These are phyloP conservation scores for Aphis gossypii DNA, from an alignment of 1,140 invertebrate species.

Conservation along the genomic window DNA sequence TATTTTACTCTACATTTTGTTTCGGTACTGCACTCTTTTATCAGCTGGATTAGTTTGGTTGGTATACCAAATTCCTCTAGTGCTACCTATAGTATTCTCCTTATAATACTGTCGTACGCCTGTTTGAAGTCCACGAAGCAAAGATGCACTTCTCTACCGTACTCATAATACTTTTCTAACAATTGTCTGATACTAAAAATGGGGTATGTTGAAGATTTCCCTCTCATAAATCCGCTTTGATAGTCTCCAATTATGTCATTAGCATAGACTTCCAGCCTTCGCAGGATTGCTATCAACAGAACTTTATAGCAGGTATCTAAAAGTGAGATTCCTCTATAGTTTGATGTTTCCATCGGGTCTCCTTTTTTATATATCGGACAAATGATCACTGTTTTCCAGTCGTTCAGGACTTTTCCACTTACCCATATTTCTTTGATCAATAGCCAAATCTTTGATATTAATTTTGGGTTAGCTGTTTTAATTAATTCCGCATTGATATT, in stretches of 20 bases:
- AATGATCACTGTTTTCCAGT: too few relatives aligned
- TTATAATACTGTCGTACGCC: too few relatives aligned
- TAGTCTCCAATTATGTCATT: neutral
- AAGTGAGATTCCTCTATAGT: slow-evolving; percentile 62
- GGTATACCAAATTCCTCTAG: too few relatives aligned
- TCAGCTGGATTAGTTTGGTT: too few relatives aligned
- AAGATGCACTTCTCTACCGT: slow-evolving; percentile 14
- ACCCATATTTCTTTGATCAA: slow-evolving; percentile 57
- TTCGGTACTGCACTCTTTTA: too few relatives aligned
- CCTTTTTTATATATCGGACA: too few relatives aligned
- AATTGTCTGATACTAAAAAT: slow-evolving; percentile 48
- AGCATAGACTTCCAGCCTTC: slow-evolving; percentile 32
- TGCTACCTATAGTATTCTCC: too few relatives aligned
- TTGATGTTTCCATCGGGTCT: slow-evolving; percentile 59
- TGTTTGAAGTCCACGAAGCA: too few relatives aligned
- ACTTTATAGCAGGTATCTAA: slow-evolving; percentile 59
- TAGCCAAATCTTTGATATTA: slow-evolving; percentile 34
- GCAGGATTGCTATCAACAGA: slow-evolving; percentile 49
- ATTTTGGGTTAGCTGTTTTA: slow-evolving; percentile 35
- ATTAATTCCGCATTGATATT: slow-evolving; percentile 32
- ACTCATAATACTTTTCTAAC: slow-evolving; percentile 29
- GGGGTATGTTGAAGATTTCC: slow-evolving; percentile 45
- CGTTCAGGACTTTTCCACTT: slow-evolving; percentile 59
- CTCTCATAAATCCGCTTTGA: slow-evolving; percentile 54
- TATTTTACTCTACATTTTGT: too few relatives aligned